Evolutionary conservation across 1,140 invertebrate species (phyloP).

Genomic region (Leptonema lineaticorne): DNA sequence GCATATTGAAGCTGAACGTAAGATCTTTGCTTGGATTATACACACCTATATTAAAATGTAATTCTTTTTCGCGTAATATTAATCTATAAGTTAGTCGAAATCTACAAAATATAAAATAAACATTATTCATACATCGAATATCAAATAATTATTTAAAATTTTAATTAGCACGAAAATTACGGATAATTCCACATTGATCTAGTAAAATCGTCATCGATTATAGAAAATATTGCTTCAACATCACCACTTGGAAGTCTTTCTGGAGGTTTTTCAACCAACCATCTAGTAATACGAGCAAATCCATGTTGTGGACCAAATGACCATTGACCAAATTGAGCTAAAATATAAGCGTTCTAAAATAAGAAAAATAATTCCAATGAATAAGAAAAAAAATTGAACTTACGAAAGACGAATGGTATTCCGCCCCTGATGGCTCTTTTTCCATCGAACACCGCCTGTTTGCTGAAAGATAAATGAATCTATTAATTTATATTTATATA

Average conservation of each 20-base stretch:
- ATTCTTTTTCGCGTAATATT: constrained; percentile 85
- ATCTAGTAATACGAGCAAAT: constrained; percentile 87
- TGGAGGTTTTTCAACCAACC: constrained; percentile 86
- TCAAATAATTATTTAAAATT: constrained; percentile 16
- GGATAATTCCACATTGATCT: constrained; percentile 92
- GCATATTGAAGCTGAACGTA: constrained; percentile 88
- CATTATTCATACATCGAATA: neutral
- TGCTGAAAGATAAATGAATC: constrained; percentile 65
- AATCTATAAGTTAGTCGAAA: constrained; percentile 85
- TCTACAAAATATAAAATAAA: constrained; percentile 49
- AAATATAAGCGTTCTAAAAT: constrained; percentile 38
- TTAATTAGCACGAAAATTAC: constrained; percentile 54
- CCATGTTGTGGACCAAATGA: constrained; percentile 91
- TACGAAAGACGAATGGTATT: constrained; percentile 95
- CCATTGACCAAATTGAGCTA: constrained; percentile 94
- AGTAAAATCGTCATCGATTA: constrained; percentile 91
- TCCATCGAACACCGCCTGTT: constrained; percentile 92
- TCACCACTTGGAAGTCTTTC: constrained; percentile 84
- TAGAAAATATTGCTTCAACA: constrained; percentile 86
- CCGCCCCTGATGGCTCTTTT: constrained; percentile 93
- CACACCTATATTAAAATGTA: constrained; percentile 89
- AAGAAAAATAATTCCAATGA: too few relatives aligned
- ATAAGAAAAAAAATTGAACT: constrained; percentile 46
- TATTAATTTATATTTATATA: neutral
- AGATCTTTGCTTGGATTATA: constrained; percentile 89